Conservation (phyloP, 2,888 invertebrate genomes). For the Gisinianus flammeolus region DNA sequence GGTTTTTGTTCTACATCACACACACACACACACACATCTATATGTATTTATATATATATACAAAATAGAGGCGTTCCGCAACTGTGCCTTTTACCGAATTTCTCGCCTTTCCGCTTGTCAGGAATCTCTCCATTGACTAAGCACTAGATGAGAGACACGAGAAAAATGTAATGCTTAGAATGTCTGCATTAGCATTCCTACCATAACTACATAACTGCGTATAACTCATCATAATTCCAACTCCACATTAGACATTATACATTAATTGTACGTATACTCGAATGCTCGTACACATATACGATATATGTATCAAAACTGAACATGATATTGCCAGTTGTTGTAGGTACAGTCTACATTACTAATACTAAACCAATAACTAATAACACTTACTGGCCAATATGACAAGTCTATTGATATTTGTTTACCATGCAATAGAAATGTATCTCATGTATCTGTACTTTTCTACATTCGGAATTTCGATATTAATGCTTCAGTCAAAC, state of each 20-base stretch:
- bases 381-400: too few species aligned
- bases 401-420: too few species aligned
- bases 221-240: conserved; percentile 4
- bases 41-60: too few species aligned
- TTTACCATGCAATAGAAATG: too few species aligned
- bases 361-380: too few species aligned
- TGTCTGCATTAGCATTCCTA: conserved; percentile 7
- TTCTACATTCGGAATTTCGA: background rate
- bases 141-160: background rate
- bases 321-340: background rate
- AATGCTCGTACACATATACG: background rate
- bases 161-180: conserved; percentile 6
- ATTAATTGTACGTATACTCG: background rate
- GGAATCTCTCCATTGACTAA: conserved; percentile 27
- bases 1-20: too few species aligned
- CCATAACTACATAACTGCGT: background rate
- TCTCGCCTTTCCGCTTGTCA: conserved; percentile 57
- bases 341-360: too few species aligned
- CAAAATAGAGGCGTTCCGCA: conserved; percentile 51
- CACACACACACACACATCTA: too few species aligned
- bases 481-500: conserved; percentile 30
- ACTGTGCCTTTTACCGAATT: conserved; percentile 50
- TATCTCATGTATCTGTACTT: background rate
- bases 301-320: background rate
- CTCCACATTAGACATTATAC: background rate